phyloP scores from a whole-genome alignment of 2,113 vertebrate species.

The Saccopteryx bilineata region DNA sequence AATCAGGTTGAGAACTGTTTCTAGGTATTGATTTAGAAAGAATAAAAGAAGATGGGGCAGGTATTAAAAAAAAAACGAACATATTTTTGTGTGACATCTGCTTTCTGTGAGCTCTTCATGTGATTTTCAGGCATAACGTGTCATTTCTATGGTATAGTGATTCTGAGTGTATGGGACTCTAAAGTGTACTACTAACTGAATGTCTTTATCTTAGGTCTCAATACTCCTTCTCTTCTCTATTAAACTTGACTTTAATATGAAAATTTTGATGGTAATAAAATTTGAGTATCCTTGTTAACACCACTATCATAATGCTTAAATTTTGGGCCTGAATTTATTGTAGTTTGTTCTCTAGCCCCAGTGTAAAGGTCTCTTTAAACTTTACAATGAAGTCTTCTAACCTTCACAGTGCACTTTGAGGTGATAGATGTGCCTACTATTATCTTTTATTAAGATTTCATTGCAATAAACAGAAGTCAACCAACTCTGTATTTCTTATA shows the following conservation, averaged over 20 bases:
- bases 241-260: background rate
- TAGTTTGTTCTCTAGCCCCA: background rate
- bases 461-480: background rate
- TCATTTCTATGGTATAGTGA: background rate
- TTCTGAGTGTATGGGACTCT: background rate
- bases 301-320: too few relatives aligned
- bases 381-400: background rate
- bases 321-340: background rate
- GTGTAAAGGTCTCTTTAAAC: background rate
- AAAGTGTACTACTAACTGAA: too few relatives aligned
- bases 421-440: background rate
- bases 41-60: background rate
- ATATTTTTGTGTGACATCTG: background rate
- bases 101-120: too few relatives aligned
- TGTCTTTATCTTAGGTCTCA: background rate
- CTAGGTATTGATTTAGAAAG: background rate
- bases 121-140: background rate
- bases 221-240: background rate
- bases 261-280: background rate
- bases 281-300: background rate
- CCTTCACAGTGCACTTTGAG: background rate
- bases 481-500: background rate
- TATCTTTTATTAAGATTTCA: background rate
- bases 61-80: background rate
- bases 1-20: background rate